A percentile compares a stretch with the other conserved stretches of the same genome.
Conservation (phyloP, 1,140 invertebrate genomes). For the Camponotus pennsylvanicus region DNA sequence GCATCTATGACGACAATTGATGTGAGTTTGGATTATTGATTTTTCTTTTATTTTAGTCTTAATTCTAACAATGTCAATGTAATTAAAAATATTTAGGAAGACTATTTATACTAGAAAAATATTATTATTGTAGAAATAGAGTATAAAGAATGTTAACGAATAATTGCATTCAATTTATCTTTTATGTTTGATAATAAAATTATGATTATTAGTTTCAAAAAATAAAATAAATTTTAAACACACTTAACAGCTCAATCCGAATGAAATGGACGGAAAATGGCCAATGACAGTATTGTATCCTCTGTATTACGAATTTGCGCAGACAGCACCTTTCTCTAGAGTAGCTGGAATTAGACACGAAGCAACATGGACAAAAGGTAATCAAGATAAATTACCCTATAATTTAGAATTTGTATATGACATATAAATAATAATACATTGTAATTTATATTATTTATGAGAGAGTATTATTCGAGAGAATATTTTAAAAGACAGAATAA, state of each 20-base stretch:
- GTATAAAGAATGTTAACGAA: background rate
- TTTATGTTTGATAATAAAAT: background rate
- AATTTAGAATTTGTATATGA: background rate
- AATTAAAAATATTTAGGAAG: background rate
- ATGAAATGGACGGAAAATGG: slow-evolving; percentile 91
- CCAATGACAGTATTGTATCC: slow-evolving; percentile 92
- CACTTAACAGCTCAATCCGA: slow-evolving; percentile 87
- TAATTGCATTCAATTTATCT: background rate
- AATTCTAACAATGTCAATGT: background rate
- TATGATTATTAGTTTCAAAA: background rate
- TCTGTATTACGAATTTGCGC: slow-evolving; percentile 92
- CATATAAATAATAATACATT: background rate
- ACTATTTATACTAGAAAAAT: background rate
- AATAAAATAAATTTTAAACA: slow-evolving; percentile 1
- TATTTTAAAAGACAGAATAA: background rate
- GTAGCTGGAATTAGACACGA: slow-evolving; percentile 91
- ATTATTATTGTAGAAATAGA: background rate
- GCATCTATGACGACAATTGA: slow-evolving; percentile 89
- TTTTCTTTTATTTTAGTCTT: too few species aligned
- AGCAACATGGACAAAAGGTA: slow-evolving; percentile 89
- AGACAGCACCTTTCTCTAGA: slow-evolving; percentile 90
- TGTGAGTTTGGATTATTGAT: slow-evolving; percentile 81
- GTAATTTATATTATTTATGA: background rate
- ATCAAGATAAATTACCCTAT: slow-evolving; percentile 5
- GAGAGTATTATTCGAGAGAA: background rate